These are phyloP conservation scores for Bombyx huttoni DNA, from an alignment of 2,888 invertebrate genomes.

Conservation along the genomic window DNA sequence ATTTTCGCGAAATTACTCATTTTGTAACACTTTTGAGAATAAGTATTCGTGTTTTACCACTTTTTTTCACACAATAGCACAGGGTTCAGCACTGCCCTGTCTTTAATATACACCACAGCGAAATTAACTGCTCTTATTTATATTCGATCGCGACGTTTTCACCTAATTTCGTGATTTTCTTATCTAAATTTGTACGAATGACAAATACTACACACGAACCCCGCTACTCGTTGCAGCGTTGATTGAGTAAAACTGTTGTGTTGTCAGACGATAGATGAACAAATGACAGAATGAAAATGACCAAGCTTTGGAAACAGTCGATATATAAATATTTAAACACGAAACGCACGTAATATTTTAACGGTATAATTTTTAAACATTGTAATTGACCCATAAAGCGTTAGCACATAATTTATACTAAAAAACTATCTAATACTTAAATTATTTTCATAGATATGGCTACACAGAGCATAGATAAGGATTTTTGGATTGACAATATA, in stretches of 20 bases:
- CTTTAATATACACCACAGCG: background rate
- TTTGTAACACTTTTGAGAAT: conserved; percentile 23
- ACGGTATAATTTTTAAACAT: too few relatives aligned
- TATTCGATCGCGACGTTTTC: background rate
- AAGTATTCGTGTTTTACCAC: conserved; percentile 16
- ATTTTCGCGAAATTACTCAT: conserved; percentile 55
- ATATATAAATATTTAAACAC: too few relatives aligned
- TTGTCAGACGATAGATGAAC: background rate
- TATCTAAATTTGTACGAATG: conserved; percentile 22
- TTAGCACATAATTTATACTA: too few relatives aligned
- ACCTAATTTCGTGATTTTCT: conserved; percentile 10
- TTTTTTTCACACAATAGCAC: conserved; percentile 15
- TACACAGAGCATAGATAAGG: too few relatives aligned
- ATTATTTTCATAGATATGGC: too few relatives aligned
- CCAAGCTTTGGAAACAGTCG: too few relatives aligned
- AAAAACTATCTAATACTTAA: too few relatives aligned
- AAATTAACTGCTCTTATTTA: background rate
- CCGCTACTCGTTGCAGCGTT: conserved; percentile 10
- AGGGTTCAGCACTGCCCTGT: conserved; percentile 6
- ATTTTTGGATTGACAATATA: too few relatives aligned
- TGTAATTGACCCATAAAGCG: too few relatives aligned
- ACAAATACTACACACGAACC: conserved; percentile 14
- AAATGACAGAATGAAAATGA: too few relatives aligned
- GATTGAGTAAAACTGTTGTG: conserved; percentile 11
- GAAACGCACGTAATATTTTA: too few relatives aligned